Evolutionary conservation across 2,888 invertebrate genomes (phyloP), one percentile per base, ranked within the genome.

Genomic region (Lamellibrachia columna): DNA sequence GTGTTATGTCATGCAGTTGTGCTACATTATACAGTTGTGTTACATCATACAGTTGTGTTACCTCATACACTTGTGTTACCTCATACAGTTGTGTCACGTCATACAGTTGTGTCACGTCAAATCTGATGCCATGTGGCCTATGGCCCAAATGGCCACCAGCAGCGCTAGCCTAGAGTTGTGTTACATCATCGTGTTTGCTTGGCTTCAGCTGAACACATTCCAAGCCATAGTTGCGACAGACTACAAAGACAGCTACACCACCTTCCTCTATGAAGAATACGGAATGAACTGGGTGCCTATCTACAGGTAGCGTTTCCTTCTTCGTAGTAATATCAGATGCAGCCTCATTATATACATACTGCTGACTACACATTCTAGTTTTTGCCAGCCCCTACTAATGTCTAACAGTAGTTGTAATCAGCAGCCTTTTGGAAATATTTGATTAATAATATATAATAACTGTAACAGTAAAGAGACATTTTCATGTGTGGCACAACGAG

Each of bases 151-250:
- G 28, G 28, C 28, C 28, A 28, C 28, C 28, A 28, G 28, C 28
- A 28, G 28, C 28, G 28, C 28, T 28, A 58, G 2, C 7, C 8
- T 52, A 40, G 3, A 40, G 52, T 90, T 90, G 40, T 90, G 90
- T 28, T 9, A 40, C 52, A 40, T 52, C 52, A 90, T 9, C 52
- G 28, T 52, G 53, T 75, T 92, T 92, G 55, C 55, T 15, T 75
- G 75, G 7, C 53, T n/a, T 8, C 90, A 93, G 93, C 11, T 92
- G 55, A 93, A 93, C 90, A 93, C 93, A 6, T 93, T 93, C 93
- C 93, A 93, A 91, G 93, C 93, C 11, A 90, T 93, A 6, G 75
- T 93, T 3, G 92, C 90, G 22, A 93, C 93, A 7, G 60, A 93
- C 92, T 92, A 93, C 90, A 91, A 53, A 6, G 58, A 93, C 75